These are phyloP conservation scores for Porites cylindrica DNA, from an alignment of 92 coral and sea anemone species.

Conservation along the genomic window DNA sequence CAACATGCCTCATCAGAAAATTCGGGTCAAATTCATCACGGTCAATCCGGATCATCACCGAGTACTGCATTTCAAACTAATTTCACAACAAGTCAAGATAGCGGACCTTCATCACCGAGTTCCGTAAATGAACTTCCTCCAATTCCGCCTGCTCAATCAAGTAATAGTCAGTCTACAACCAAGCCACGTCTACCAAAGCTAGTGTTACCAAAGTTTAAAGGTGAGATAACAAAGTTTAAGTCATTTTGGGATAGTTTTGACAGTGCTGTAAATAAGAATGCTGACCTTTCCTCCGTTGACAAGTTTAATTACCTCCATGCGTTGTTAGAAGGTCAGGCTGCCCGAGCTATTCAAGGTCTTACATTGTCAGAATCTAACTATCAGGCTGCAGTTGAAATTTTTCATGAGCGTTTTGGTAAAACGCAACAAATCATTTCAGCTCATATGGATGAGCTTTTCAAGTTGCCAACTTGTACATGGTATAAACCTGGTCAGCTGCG, in stretches of 20 bases:
- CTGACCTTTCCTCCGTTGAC: constrained; percentile 26
- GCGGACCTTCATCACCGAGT: neutral
- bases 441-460: neutral
- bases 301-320: constrained; percentile 41
- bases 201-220: constrained; percentile 28
- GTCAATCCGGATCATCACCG: no score
- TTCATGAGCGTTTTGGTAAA: neutral
- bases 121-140: neutral
- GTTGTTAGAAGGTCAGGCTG: constrained; percentile 34
- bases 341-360: constrained; percentile 31
- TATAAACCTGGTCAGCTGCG: neutral
- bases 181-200: constrained; percentile 27
- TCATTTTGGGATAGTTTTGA: constrained; percentile 47
- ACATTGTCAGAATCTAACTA: constrained; percentile 25
- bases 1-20: no score
- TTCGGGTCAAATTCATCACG: no score
- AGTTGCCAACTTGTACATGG: constrained; percentile 4
- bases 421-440: neutral
- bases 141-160: neutral
- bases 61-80: no score
- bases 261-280: constrained; percentile 39
- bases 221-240: constrained; percentile 41
- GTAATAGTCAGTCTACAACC: neutral
- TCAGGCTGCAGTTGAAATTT: constrained; percentile 23
- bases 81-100: neutral